A percentile compares a stretch with the other conserved stretches of the same genome.
phyloP scores from a whole-genome alignment of 2,888 invertebrate genomes.

The Kuschelorhynchus macadamiae region DNA sequence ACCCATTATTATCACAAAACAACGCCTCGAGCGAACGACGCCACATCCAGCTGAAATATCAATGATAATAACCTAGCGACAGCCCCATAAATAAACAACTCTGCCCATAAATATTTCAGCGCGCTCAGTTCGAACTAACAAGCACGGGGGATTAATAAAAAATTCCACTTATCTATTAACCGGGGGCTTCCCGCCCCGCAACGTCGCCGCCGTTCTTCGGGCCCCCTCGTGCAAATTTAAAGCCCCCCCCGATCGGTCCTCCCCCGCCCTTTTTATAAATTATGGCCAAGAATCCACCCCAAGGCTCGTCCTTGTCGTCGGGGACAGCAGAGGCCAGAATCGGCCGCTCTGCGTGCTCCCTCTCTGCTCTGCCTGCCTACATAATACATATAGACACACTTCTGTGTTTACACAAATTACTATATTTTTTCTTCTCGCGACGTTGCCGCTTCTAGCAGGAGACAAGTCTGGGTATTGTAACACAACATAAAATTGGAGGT shows the following conservation, averaged over 20 bases:
- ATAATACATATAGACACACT: constrained; percentile 50
- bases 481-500: too few relatives aligned
- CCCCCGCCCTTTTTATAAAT: constrained; percentile 36
- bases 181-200: constrained; percentile 19
- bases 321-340: constrained; percentile 23
- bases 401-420: constrained; percentile 50
- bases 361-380: constrained; percentile 31
- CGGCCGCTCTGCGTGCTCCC: too few relatives aligned
- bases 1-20: too few relatives aligned
- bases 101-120: constrained; percentile 14
- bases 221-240: constrained; percentile 42
- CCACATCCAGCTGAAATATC: too few relatives aligned
- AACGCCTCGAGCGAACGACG: too few relatives aligned
- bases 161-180: constrained; percentile 42
- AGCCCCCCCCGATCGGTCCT: constrained; percentile 18
- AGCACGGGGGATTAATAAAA: constrained; percentile 32
- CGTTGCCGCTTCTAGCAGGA: too few relatives aligned
- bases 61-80: too few relatives aligned
- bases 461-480: too few relatives aligned
- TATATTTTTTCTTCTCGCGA: constrained; percentile 43
- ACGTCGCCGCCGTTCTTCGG: constrained; percentile 11
- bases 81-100: not conserved
- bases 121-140: not conserved
- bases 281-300: constrained; percentile 26
- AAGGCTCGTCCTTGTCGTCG: not conserved